Evolutionary conservation across 2,888 invertebrate species (phyloP), one percentile per base, ranked within the genome.

Genomic region (Lysandra bellargus): DNA sequence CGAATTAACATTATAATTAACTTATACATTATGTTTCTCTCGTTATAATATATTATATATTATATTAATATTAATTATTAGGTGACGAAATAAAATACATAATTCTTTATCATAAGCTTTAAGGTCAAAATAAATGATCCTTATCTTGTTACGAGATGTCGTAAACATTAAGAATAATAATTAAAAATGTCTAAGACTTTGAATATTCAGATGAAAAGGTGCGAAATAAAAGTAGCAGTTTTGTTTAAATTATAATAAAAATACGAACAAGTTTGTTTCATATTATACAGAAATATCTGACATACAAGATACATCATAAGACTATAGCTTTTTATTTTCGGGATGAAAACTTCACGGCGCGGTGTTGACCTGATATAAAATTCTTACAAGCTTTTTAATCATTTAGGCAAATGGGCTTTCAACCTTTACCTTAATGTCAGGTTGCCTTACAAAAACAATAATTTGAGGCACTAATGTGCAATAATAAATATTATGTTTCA

Each of bases 401-500:
- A 69, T 33, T 69, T 37, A 69, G 33, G 4, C 33, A 69, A 69
- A 69, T 69, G 33, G 12, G 69, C 33, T 33, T 69, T 33, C 69
- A 69, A 69, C 69, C 33, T 5, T 33, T 37, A 33, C 33, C 33
- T 69, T 33, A 69, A 69, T 69, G 69, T 69, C 69, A 69, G 69
- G 69, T 69, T 23, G 1, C 69, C 69, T 33, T 69, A 69, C 33
- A 14, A 69, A 69, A 69, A 69, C 69, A 69, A 69, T 69, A 69
- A 33, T 69, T 40, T 33, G 17, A 30, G 33, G 75, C 57, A 78
- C 78, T 77, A 80, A 74, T 73, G 69, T 64, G 61, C 73, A 33
- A 75, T 73, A 76, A 78, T 78, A 78, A 64, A 79, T 74, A 64
- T 72, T 75, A 61, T 74, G 76, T 77, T 78, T 61, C 72, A 60